Conservation (phyloP, 1,140 invertebrate genomes). For the Choristoneura fumiferana region DNA sequence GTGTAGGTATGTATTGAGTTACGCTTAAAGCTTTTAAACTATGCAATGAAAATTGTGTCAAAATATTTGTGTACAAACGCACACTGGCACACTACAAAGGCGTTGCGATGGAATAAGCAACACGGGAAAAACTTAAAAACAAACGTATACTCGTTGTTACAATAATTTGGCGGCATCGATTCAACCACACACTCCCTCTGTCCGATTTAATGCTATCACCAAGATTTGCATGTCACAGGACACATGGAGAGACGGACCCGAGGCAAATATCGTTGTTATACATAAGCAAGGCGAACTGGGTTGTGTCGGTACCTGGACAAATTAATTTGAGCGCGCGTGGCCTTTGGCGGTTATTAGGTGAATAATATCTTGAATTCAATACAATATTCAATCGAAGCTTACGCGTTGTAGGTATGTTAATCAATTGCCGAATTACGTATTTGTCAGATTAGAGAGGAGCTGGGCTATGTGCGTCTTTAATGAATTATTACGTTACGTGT, state of each 20-base stretch:
- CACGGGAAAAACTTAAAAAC: constrained; percentile 18
- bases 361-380: no score
- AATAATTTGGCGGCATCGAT: constrained; percentile 54
- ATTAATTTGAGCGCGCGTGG: constrained; percentile 43
- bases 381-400: no score
- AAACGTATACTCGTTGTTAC: constrained; percentile 43
- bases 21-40: no score
- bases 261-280: constrained; percentile 50
- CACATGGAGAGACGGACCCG: constrained; percentile 38
- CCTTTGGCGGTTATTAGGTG: constrained; percentile 9
- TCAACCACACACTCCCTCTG: constrained; percentile 48
- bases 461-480: no score
- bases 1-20: no score
- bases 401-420: no score
- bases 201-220: constrained; percentile 70
- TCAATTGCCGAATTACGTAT: no score
- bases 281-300: constrained; percentile 47
- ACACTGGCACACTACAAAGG: constrained; percentile 44
- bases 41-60: background rate
- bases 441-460: no score
- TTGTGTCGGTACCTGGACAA: constrained; percentile 55
- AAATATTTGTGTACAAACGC: constrained; percentile 43
- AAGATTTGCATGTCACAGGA: constrained; percentile 74
- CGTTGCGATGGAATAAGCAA: constrained; percentile 53
- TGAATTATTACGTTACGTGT: no score